These are phyloP conservation scores for Mobula birostris DNA, from an alignment of 2,113 vertebrate species.

Conservation along the genomic window DNA sequence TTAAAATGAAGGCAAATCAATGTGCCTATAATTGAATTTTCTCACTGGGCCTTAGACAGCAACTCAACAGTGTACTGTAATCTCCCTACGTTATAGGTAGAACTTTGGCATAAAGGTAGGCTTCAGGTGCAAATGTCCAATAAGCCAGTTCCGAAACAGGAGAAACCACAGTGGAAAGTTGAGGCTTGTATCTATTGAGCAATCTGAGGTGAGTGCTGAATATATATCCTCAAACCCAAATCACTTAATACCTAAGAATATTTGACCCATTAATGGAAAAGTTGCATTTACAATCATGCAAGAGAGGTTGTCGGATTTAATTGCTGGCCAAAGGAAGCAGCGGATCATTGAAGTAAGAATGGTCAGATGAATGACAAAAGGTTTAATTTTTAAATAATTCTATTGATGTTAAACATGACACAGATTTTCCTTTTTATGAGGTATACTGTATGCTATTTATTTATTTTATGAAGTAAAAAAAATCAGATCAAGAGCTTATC, in stretches of 20 bases:
- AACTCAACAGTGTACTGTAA: neutral
- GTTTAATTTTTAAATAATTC: neutral
- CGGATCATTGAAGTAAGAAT: neutral
- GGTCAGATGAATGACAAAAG: neutral
- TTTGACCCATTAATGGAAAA: neutral
- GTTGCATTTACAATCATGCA: neutral
- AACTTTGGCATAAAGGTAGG: neutral
- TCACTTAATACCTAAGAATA: neutral
- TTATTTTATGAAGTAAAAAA: neutral
- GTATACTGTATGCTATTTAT: neutral
- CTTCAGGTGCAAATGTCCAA: neutral
- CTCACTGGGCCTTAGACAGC: neutral
- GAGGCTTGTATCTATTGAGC: neutral
- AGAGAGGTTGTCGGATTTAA: neutral
- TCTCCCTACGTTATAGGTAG: neutral
- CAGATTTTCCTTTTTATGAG: neutral
- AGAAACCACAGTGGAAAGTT: neutral
- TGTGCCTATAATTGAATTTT: neutral
- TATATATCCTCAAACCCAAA: neutral
- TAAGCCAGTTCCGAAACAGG: neutral
- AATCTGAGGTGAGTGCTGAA: neutral
- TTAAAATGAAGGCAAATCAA: neutral
- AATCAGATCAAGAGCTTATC: neutral
- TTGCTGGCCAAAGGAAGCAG: neutral
- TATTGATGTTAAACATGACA: neutral